Percentiles rank a stretch among this genome's conserved stretches.
Evolutionary conservation across 2,888 invertebrate genomes (phyloP).

Genomic region (Epiblema foenella): DNA sequence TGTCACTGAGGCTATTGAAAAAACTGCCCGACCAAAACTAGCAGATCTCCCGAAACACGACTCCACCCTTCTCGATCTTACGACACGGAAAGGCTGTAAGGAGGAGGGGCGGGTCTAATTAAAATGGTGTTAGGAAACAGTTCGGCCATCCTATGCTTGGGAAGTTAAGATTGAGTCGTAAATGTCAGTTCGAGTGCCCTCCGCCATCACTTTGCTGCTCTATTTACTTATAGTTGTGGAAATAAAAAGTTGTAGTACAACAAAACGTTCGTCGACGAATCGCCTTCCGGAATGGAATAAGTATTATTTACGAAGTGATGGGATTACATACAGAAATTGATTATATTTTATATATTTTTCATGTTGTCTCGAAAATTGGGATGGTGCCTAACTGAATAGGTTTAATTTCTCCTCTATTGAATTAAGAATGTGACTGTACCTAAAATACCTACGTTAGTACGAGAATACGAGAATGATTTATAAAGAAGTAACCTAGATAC

Average conservation of each 20-base stretch:
- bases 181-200: slow-evolving; percentile 79
- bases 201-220: slow-evolving; percentile 72
- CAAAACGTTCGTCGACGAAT: slow-evolving; percentile 58
- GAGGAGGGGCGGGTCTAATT: slow-evolving; percentile 64
- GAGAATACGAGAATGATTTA: background rate
- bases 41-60: slow-evolving; percentile 56
- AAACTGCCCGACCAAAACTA: slow-evolving; percentile 60
- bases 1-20: slow-evolving; percentile 73
- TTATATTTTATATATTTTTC: too few species aligned
- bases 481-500: slow-evolving; percentile 10
- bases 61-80: slow-evolving; percentile 48
- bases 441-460: too few species aligned
- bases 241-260: slow-evolving; percentile 62
- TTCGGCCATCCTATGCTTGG: slow-evolving; percentile 69
- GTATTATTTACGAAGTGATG: background rate
- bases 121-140: slow-evolving; percentile 69
- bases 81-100: slow-evolving; percentile 45
- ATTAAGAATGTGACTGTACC: too few species aligned
- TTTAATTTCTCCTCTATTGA: too few species aligned
- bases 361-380: background rate
- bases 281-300: slow-evolving; percentile 51
- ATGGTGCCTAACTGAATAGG: too few species aligned
- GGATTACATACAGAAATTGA: too few species aligned
- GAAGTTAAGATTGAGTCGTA: slow-evolving; percentile 83
- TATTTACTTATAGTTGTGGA: slow-evolving; percentile 71